phyloP scores from a whole-genome alignment of 2,888 invertebrate genomes.

The Athalia circularis region DNA sequence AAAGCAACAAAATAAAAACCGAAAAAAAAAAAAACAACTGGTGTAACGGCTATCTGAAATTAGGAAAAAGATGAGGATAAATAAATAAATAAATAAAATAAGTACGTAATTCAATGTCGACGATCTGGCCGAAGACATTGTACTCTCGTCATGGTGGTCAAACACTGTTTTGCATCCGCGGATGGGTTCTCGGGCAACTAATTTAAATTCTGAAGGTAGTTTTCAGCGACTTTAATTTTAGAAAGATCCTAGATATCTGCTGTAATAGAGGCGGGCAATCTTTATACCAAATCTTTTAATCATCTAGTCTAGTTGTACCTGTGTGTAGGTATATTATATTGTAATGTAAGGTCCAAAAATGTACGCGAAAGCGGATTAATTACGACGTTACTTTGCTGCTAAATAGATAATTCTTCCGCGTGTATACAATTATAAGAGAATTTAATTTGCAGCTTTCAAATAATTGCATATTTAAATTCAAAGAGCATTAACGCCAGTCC shows the following conservation, averaged over 20 bases:
- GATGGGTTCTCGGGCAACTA: slow-evolving; percentile 10
- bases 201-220: background rate
- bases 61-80: too few species aligned
- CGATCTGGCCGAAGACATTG: slow-evolving; percentile 30
- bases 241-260: slow-evolving; percentile 16
- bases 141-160: slow-evolving; percentile 24
- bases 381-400: slow-evolving; percentile 6
- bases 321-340: too few species aligned
- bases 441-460: slow-evolving; percentile 8
- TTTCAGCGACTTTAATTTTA: slow-evolving; percentile 7
- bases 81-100: background rate
- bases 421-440: slow-evolving; percentile 13
- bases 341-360: slow-evolving; percentile 15
- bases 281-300: slow-evolving; percentile 27
- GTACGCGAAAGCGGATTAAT: slow-evolving; percentile 35
- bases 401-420: slow-evolving; percentile 13
- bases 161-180: slow-evolving; percentile 35
- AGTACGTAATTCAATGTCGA: slow-evolving; percentile 25
- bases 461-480: slow-evolving; percentile 28
- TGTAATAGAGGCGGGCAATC: slow-evolving; percentile 20
- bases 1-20: too few species aligned
- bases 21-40: too few species aligned
- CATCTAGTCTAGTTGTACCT: slow-evolving; percentile 33
- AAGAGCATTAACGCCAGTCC: too few species aligned
- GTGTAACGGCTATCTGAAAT: slow-evolving; percentile 22